Percentiles rank a stretch among this genome's conserved stretches.
Conservation (phyloP, 1,140 invertebrate genomes). For the Aphelenchoides besseyi region DNA sequence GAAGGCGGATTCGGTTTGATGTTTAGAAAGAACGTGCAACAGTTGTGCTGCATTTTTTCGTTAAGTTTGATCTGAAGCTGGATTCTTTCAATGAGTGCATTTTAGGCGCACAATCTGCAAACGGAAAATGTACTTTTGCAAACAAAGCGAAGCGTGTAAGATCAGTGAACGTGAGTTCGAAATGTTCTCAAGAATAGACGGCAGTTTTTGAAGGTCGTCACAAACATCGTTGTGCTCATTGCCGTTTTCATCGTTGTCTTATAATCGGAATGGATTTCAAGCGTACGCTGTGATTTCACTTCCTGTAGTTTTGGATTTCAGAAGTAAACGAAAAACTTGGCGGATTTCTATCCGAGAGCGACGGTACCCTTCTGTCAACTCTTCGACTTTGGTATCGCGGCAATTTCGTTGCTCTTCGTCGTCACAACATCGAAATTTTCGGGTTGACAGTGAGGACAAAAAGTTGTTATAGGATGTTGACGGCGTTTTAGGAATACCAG, state of each 20-base stretch:
- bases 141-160: background rate
- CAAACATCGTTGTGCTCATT: slow-evolving; percentile 7
- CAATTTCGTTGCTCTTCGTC: background rate
- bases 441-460: background rate
- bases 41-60: background rate
- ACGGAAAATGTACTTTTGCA: background rate
- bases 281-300: background rate
- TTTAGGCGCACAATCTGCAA: background rate
- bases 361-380: background rate
- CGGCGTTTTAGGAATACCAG: background rate
- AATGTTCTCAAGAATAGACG: background rate
- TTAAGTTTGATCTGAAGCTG: background rate
- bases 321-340: background rate
- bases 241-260: background rate
- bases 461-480: background rate
- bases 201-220: background rate
- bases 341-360: background rate
- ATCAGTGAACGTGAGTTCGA: background rate
- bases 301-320: background rate
- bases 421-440: background rate
- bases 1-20: background rate
- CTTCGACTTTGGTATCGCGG: background rate
- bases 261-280: slow-evolving; percentile 3
- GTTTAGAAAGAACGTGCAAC: background rate
- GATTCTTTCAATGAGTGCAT: no score